phyloP scores from a whole-genome alignment of 2,113 vertebrate species.

The Cheilinus undulatus region DNA sequence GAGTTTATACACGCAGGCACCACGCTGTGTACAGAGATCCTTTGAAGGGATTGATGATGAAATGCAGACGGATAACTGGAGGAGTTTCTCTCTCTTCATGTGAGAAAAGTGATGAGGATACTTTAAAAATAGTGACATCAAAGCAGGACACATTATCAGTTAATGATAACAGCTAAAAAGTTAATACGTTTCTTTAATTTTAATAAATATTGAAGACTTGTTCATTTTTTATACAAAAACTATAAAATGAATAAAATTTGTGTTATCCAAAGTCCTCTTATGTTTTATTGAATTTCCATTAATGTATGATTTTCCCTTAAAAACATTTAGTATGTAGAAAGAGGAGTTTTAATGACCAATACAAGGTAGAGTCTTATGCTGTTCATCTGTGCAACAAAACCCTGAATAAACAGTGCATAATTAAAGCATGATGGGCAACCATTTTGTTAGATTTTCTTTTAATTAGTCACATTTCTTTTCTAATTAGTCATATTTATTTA shows the following conservation, averaged over 20 bases:
- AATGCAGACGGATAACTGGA: slow-evolving; percentile 53
- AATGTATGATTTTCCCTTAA: not conserved
- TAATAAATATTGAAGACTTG: not conserved
- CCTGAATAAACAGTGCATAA: too few relatives aligned
- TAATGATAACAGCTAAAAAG: not conserved
- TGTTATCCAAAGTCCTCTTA: not conserved
- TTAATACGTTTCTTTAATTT: slow-evolving; percentile 8
- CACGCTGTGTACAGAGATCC: slow-evolving; percentile 35
- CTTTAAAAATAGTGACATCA: slow-evolving; percentile 32
- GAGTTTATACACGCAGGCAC: slow-evolving; percentile 30
- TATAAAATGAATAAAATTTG: not conserved
- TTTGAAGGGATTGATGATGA: slow-evolving; percentile 67
- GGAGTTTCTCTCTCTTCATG: slow-evolving; percentile 28
- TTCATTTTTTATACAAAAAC: not conserved
- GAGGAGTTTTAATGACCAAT: too few relatives aligned
- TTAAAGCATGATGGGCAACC: too few relatives aligned
- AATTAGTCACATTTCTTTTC: not conserved
- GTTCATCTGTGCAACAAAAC: too few relatives aligned
- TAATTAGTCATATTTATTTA: not conserved
- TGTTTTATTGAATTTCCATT: slow-evolving; percentile 17
- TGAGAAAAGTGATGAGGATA: slow-evolving; percentile 39
- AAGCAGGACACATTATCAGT: slow-evolving; percentile 34
- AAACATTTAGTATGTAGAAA: not conserved
- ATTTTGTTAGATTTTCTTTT: too few relatives aligned
- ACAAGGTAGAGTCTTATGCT: too few relatives aligned